phyloP scores from a whole-genome alignment of 2,797 vertebrate genomes.

The Petrocephalus sullivani region DNA sequence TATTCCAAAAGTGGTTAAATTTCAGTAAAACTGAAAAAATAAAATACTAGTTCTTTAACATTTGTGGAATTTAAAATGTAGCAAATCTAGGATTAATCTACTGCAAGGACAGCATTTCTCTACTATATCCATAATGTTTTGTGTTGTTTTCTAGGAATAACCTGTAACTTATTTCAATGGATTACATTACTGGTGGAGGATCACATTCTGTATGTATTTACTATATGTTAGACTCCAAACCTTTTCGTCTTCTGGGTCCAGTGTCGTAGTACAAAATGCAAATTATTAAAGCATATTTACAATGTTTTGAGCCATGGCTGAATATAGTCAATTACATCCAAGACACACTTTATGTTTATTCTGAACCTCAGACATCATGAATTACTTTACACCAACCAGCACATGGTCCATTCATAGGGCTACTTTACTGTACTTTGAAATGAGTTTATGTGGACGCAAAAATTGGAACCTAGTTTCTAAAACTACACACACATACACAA shows the following conservation, averaged over 20 bases:
- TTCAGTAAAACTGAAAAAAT: background rate
- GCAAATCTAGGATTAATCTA: background rate
- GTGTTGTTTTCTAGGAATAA: background rate
- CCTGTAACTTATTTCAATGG: background rate
- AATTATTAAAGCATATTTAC: background rate
- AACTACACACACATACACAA: background rate
- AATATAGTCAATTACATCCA: too few relatives aligned
- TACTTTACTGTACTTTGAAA: background rate
- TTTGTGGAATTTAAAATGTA: background rate
- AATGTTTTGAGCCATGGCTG: background rate
- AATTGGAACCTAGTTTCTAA: background rate
- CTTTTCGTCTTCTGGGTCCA: background rate
- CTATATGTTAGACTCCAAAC: background rate
- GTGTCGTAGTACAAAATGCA: background rate
- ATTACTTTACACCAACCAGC: background rate
- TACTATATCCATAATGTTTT: background rate
- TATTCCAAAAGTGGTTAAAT: background rate
- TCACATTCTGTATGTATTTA: background rate
- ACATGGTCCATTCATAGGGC: background rate
- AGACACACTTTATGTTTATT: background rate
- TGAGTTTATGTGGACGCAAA: background rate
- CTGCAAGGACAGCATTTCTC: background rate
- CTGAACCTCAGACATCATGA: background rate
- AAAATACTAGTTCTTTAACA: background rate
- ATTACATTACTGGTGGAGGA: background rate